Conservation (phyloP, 1,140 invertebrate genomes). For the Spodoptera frugiperda region DNA sequence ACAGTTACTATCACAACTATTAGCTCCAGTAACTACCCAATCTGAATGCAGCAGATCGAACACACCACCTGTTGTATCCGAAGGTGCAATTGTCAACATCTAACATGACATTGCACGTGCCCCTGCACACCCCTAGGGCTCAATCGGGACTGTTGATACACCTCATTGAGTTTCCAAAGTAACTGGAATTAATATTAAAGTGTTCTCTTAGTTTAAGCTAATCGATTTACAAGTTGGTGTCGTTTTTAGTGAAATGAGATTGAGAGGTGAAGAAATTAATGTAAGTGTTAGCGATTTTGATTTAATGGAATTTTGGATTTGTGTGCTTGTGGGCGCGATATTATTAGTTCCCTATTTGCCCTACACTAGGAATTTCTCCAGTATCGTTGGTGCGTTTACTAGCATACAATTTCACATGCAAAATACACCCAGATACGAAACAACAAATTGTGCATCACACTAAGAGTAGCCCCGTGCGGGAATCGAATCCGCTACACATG, state of each 20-base stretch:
- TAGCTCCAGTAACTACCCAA: neutral
- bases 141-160: slow-evolving; percentile 33
- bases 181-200: slow-evolving; percentile 20
- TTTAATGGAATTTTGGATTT: too few relatives aligned
- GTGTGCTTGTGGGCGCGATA: too few relatives aligned
- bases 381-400: too few relatives aligned
- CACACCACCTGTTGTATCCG: slow-evolving; percentile 41
- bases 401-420: too few relatives aligned
- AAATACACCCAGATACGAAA: too few relatives aligned
- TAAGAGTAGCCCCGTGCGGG: too few relatives aligned
- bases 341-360: too few relatives aligned
- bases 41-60: slow-evolving; percentile 33
- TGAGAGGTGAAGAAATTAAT: too few relatives aligned
- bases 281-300: too few relatives aligned
- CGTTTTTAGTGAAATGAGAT: neutral
- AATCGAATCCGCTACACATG: too few relatives aligned
- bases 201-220: slow-evolving; percentile 12
- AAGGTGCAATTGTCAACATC: slow-evolving; percentile 45
- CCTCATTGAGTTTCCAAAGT: slow-evolving; percentile 37
- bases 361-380: too few relatives aligned
- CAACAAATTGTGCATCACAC: too few relatives aligned
- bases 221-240: slow-evolving; percentile 10
- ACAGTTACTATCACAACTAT: neutral
- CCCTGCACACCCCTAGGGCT: slow-evolving; percentile 16
- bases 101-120: slow-evolving; percentile 34